Conservation (phyloP, 2,797 vertebrate species). For the Lithobates sylvaticus region DNA sequence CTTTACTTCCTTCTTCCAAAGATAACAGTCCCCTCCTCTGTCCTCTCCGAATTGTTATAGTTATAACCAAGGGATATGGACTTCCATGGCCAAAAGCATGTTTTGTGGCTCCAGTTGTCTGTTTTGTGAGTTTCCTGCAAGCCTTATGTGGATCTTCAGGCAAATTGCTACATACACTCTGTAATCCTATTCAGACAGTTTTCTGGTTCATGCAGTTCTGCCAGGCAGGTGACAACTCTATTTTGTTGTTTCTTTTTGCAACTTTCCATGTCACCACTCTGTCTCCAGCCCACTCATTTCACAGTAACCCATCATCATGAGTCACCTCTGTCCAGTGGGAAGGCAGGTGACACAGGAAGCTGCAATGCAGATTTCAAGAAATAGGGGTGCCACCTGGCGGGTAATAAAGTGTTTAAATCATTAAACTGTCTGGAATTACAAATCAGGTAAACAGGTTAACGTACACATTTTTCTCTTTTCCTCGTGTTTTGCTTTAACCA, state of each 20-base stretch:
- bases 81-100: neutral
- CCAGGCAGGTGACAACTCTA: neutral
- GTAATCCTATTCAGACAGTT: too few species aligned
- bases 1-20: conserved; percentile 66
- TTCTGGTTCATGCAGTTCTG: neutral
- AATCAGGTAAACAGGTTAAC: neutral
- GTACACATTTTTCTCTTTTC: neutral
- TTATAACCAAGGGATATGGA: neutral
- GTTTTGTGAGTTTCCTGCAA: conserved; percentile 3
- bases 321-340: neutral
- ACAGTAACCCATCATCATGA: neutral
- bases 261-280: too few species aligned
- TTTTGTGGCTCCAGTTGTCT: neutral
- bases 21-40: conserved; percentile 74
- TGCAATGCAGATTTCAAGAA: too few species aligned
- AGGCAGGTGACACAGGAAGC: too few species aligned
- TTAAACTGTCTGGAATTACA: neutral
- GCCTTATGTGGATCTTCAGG: neutral
- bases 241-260: too few species aligned
- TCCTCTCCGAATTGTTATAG: conserved; percentile 69
- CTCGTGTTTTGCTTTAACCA: neutral
- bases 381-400: neutral
- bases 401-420: neutral
- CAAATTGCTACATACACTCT: neutral
- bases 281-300: neutral